These are phyloP conservation scores for Callopanchax toddi DNA, from an alignment of 2,113 vertebrate species.

Conservation along the genomic window DNA sequence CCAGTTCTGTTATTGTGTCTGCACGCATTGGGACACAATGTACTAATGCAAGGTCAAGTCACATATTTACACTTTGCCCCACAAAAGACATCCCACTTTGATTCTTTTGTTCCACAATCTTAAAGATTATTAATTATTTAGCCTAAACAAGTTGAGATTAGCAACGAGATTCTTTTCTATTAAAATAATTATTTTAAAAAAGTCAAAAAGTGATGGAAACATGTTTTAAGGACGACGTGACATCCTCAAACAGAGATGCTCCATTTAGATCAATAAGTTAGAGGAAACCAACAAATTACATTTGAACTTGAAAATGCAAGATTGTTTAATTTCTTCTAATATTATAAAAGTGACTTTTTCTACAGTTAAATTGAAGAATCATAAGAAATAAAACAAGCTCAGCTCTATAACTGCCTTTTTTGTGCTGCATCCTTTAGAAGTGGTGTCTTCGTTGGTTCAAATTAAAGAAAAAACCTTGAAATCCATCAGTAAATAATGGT, in stretches of 20 bases:
- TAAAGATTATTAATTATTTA: no score
- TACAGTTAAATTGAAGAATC: no score
- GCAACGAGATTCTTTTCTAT: no score
- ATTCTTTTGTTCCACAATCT: not conserved
- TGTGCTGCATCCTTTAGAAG: constrained; percentile 8
- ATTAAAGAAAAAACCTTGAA: constrained; percentile 6
- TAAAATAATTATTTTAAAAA: no score
- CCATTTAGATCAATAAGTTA: not conserved
- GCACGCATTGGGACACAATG: constrained; percentile 17
- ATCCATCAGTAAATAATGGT: constrained; percentile 8
- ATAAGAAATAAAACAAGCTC: no score
- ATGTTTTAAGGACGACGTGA: no score
- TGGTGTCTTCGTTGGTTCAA: constrained; percentile 1
- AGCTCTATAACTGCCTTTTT: constrained; percentile 5
- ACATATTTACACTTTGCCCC: constrained; percentile 30
- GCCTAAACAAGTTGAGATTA: no score
- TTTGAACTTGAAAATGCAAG: not conserved
- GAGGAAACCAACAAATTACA: not conserved
- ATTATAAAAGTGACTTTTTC: no score
- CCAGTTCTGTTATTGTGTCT: constrained; percentile 14
- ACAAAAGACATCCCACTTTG: constrained; percentile 2
- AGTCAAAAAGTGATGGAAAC: not conserved
- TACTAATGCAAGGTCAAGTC: constrained; percentile 20
- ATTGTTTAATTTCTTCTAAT: no score
- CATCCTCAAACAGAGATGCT: no score